Conservation (phyloP, 2,888 invertebrate genomes). For the Dynastes hyllus region DNA sequence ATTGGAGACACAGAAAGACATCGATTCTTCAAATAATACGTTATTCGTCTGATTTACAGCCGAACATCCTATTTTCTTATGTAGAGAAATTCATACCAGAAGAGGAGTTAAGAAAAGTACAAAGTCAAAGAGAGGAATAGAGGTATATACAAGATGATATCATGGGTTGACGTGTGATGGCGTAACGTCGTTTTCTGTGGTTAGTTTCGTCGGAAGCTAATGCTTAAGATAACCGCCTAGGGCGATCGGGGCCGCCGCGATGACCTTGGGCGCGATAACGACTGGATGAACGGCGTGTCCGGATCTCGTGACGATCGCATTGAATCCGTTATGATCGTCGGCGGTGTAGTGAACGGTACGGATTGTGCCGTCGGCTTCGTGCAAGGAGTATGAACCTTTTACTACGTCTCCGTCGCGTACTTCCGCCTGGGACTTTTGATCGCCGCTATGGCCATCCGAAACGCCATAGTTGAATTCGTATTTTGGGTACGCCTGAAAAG, state of each 20-base stretch:
- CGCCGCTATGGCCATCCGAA: slow-evolving; percentile 77
- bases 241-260: slow-evolving; percentile 68
- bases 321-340: slow-evolving; percentile 82
- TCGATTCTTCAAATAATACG: neutral
- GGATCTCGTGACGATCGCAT: slow-evolving; percentile 79
- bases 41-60: neutral
- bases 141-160: slow-evolving; percentile 47
- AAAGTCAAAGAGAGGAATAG: slow-evolving; percentile 4
- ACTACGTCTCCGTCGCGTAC: slow-evolving; percentile 76
- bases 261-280: slow-evolving; percentile 69
- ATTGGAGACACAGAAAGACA: neutral
- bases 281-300: slow-evolving; percentile 75
- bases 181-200: slow-evolving; percentile 3
- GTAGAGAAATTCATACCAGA: no score
- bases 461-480: slow-evolving; percentile 80
- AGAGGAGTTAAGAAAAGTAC: no score
- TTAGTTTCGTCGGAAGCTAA: slow-evolving; percentile 37
- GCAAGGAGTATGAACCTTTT: slow-evolving; percentile 74
- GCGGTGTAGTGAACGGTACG: slow-evolving; percentile 79
- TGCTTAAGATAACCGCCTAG: slow-evolving; percentile 47
- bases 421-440: slow-evolving; percentile 72
- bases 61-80: no score
- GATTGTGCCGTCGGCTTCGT: slow-evolving; percentile 71
- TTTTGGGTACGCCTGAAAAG: slow-evolving; percentile 73
- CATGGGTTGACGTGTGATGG: slow-evolving; percentile 14